Evolutionary conservation across 2,113 vertebrate species (phyloP), one percentile per base, ranked within the genome.

Genomic region (Erpornis zantholeuca): DNA sequence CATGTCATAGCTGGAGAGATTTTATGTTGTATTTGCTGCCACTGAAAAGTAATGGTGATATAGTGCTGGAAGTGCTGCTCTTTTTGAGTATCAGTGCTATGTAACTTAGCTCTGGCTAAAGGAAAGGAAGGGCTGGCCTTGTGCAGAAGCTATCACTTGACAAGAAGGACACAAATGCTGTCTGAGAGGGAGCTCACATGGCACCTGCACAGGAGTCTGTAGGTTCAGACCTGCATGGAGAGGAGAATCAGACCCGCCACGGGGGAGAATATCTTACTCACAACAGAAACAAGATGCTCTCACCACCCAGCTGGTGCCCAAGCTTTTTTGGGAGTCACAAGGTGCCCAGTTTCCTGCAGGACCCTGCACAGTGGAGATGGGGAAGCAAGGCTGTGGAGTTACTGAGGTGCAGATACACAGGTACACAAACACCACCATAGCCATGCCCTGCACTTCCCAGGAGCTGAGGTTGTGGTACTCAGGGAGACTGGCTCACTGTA

Each of bases 111-210:
- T 86, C 12, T 45, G 22, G 23, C 27, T 69, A 77, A 64, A n/a
- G 12, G n/a, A n/a, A 69, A 47, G 16, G 12, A 60, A 68, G 14
- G 15, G 3, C 13, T 76, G 50, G 45, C 57, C 35, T 28, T 45
- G 54, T 12, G 6, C 25, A 77, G 38, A 53, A 64, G 18, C 3
- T 19, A 36, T 27, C 12, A 35, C 12, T 24, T 11, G 12, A 5
- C 14, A 29, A 47, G 82, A 75, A 92, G 18, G 22, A 47, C n/a
- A 65, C 3, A 80, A 40, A 57, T 15, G 10, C 20, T 66, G 7
- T 6, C 8, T 56, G 27, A 60, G 8, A 64, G 6, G 22, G 18
- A 79, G 16, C 6, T 88, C 29, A 49, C 1, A 1, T 0, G 2
- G 12, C 4, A 3, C 4, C 27, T 29, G 8, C 24, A 44, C 12